A percentile compares a stretch with the other conserved stretches of the same genome.
These are phyloP conservation scores for Batillaria attramentaria DNA, from an alignment of 1,140 invertebrate genomes.

Conservation along the genomic window DNA sequence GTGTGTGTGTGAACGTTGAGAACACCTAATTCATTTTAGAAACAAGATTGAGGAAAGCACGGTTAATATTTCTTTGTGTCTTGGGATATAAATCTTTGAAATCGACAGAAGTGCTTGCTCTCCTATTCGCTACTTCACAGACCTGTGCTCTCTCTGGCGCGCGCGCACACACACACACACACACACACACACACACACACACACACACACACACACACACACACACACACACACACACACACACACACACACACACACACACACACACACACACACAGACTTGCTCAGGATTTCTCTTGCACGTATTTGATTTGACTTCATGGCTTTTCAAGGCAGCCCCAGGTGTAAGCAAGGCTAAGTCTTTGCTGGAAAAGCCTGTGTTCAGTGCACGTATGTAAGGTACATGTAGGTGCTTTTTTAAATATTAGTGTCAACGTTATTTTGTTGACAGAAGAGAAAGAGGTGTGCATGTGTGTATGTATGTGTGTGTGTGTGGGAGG, in stretches of 20 bases:
- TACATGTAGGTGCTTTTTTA: no score
- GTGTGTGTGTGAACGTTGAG: background rate
- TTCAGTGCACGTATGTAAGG: no score
- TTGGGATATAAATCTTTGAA: background rate
- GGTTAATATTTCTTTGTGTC: background rate
- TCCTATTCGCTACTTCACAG: background rate
- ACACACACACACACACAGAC: slow-evolving; percentile 10
- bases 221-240: background rate
- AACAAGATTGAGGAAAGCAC: background rate
- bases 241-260: background rate
- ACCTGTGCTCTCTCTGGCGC: background rate
- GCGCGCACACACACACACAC: slow-evolving; percentile 15
- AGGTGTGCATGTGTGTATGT: no score
- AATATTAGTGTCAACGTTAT: no score
- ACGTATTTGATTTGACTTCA: background rate
- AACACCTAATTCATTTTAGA: background rate
- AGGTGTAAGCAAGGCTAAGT: no score
- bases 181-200: background rate
- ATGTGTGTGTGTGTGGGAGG: no score
- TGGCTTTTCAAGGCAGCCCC: no score
- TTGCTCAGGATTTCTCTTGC: background rate
- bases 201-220: background rate
- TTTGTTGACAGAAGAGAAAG: no score
- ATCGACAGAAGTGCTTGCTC: background rate
- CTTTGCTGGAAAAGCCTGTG: no score